Evolutionary conservation across 2,113 vertebrate species (phyloP).

Genomic region (Empidonax alnorum): DNA sequence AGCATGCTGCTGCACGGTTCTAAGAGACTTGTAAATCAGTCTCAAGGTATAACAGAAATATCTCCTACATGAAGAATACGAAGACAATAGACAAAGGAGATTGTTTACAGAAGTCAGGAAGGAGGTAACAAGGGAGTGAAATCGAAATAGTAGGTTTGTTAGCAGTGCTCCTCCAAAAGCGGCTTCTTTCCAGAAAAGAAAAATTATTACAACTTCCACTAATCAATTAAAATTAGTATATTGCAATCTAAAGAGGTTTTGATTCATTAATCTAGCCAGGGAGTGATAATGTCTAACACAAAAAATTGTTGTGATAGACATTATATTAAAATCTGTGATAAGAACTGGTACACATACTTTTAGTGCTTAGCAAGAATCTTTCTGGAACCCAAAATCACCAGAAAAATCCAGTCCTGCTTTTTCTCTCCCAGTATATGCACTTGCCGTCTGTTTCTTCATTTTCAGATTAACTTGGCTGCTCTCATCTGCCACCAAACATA

Average conservation of each 20-base stretch:
- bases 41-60: not conserved
- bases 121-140: not conserved
- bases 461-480: not conserved
- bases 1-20: not conserved
- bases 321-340: not conserved
- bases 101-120: not conserved
- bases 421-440: not conserved
- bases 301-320: not conserved
- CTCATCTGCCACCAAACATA: not conserved
- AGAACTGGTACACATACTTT: not conserved
- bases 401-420: not conserved
- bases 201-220: not conserved
- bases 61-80: not conserved
- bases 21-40: not conserved
- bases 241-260: not conserved
- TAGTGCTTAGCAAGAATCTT: not conserved
- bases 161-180: not conserved
- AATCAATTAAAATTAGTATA: not conserved
- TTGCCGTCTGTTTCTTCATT: not conserved
- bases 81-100: not conserved
- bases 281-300: not conserved
- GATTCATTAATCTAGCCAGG: not conserved
- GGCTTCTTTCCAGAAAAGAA: not conserved
- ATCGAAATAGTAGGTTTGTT: not conserved
- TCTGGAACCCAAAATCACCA: not conserved